Evolutionary conservation across 2,888 invertebrate species (phyloP).

Genomic region (Anaspis maculata): DNA sequence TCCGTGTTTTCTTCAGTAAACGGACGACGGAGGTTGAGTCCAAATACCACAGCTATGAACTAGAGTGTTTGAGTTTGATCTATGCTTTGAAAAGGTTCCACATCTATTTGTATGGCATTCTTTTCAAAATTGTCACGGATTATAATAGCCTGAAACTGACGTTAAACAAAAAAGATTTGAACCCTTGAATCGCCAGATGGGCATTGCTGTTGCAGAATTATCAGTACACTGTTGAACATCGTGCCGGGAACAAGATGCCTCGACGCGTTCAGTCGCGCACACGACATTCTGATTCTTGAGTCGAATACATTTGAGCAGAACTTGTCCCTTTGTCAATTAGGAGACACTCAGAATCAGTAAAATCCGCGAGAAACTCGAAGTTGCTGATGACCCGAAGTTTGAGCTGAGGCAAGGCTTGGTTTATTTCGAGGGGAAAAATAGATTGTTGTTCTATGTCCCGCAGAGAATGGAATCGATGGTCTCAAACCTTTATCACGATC

Average conservation of each 20-base stretch:
- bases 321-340: background rate
- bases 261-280: background rate
- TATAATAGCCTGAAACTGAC: background rate
- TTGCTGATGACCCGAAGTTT: background rate
- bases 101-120: background rate
- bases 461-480: background rate
- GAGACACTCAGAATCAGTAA: background rate
- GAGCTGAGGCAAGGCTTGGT: background rate
- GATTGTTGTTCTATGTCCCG: background rate
- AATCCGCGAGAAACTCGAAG: background rate
- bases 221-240: background rate
- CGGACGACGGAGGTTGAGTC: background rate
- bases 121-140: background rate
- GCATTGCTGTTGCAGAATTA: background rate
- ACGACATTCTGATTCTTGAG: background rate
- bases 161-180: background rate
- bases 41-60: background rate
- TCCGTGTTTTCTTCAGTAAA: background rate
- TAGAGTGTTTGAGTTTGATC: background rate
- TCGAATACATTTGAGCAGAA: background rate
- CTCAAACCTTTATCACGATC: background rate
- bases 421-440: background rate
- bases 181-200: background rate
- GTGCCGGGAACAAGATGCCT: background rate
- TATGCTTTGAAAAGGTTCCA: background rate